Evolutionary conservation across 2,797 vertebrate species (phyloP).

Genomic region (Geotrypetes seraphini): DNA sequence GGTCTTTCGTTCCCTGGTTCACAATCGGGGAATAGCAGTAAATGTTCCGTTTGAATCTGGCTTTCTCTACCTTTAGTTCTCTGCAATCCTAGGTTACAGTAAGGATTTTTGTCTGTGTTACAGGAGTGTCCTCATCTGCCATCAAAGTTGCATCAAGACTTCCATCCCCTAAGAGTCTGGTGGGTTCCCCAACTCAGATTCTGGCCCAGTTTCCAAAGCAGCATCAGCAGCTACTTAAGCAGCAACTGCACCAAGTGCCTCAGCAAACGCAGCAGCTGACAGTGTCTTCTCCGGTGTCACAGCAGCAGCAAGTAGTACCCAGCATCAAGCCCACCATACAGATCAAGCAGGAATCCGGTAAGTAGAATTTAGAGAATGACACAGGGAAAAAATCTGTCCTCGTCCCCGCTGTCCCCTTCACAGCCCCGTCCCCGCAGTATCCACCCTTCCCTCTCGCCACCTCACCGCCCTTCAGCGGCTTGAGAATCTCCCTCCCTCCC

Average conservation of each 20-base stretch:
- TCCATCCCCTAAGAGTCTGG: constrained; percentile 84
- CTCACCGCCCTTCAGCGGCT: no score
- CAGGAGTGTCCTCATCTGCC: constrained; percentile 71
- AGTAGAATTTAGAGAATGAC: no score
- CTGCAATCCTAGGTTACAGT: no score
- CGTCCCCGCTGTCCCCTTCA: no score
- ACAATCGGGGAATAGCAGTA: no score
- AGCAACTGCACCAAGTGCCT: constrained; percentile 58
- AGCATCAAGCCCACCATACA: constrained; percentile 90
- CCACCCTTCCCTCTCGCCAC: no score
- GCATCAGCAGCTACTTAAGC: constrained; percentile 72
- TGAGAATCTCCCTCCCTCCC: no score
- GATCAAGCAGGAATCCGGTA: constrained; percentile 97
- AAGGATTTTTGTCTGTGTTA: background rate
- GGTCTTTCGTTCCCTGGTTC: no score
- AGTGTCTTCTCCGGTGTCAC: constrained; percentile 37
- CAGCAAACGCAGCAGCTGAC: constrained; percentile 48
- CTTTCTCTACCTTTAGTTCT: no score
- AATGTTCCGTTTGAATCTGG: no score
- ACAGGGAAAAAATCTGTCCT: no score
- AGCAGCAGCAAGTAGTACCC: constrained; percentile 48
- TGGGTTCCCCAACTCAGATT: constrained; percentile 81
- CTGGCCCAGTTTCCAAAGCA: constrained; percentile 91
- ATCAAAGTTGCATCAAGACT: constrained; percentile 85
- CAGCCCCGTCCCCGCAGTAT: no score